A percentile compares a stretch with the other conserved stretches of the same genome.
These are phyloP conservation scores for Macropodus opercularis DNA, from an alignment of 2,797 vertebrate genomes.

Conservation along the genomic window DNA sequence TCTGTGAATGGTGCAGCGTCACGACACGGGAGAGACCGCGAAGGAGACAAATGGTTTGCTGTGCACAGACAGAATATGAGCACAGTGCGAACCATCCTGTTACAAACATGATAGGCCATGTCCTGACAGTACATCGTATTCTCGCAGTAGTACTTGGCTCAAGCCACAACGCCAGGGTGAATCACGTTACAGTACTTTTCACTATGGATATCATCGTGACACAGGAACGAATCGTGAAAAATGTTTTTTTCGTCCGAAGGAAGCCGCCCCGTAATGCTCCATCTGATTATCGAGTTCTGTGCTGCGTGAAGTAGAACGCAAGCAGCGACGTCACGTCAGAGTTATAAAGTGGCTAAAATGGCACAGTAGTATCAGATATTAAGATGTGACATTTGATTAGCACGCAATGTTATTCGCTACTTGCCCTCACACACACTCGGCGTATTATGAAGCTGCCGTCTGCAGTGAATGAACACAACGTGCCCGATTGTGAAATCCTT, in stretches of 20 bases:
- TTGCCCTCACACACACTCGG: not conserved
- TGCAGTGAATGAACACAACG: slow-evolving; percentile 23
- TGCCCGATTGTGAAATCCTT: slow-evolving; percentile 55
- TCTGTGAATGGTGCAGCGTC: slow-evolving; percentile 46
- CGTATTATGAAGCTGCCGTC: slow-evolving; percentile 23
- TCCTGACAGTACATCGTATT: slow-evolving; percentile 49
- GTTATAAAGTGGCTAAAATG: too few species aligned
- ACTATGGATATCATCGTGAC: too few species aligned
- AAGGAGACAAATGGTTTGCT: slow-evolving; percentile 57
- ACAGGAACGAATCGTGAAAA: too few species aligned
- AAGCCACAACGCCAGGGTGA: slow-evolving; percentile 14
- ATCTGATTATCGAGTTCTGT: too few species aligned
- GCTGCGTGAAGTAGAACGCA: too few species aligned
- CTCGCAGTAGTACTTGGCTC: slow-evolving; percentile 53
- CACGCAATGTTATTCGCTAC: slow-evolving; percentile 17
- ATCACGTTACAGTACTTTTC: slow-evolving; percentile 28
- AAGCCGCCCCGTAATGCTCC: too few species aligned
- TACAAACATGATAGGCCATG: slow-evolving; percentile 65
- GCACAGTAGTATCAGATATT: too few species aligned
- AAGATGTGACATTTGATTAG: slow-evolving; percentile 7
- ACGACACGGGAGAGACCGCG: slow-evolving; percentile 56
- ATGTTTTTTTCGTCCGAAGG: too few species aligned
- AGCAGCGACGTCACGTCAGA: too few species aligned
- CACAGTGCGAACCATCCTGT: slow-evolving; percentile 60
- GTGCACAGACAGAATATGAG: slow-evolving; percentile 56